Conservation (phyloP, 2,113 vertebrate genomes). For the Eurypyga helias region DNA sequence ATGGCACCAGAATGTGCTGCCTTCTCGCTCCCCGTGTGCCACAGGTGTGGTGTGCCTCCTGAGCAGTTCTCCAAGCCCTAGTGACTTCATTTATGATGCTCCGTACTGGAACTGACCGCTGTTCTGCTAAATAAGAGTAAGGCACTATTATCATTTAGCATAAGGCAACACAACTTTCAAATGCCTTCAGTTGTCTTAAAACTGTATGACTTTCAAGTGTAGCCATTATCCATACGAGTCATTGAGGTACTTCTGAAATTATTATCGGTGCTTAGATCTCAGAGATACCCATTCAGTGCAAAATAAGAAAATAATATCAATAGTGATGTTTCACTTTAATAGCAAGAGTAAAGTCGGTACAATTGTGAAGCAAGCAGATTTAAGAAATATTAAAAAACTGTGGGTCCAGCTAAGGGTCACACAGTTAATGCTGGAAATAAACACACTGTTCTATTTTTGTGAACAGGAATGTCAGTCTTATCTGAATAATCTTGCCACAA, state of each 20-base stretch:
- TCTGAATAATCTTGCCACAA: slow-evolving; percentile 24
- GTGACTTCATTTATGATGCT: neutral
- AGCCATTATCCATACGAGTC: neutral
- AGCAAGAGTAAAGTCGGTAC: neutral
- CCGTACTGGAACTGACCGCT: neutral
- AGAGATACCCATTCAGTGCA: neutral
- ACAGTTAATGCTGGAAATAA: slow-evolving; percentile 39
- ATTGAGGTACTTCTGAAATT: neutral
- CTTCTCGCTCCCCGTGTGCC: neutral
- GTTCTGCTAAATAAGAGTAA: neutral
- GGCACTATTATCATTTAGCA: neutral
- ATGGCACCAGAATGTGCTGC: neutral
- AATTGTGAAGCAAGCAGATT: neutral
- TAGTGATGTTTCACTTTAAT: neutral
- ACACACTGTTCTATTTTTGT: slow-evolving; percentile 18
- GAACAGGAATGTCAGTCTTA: slow-evolving; percentile 25
- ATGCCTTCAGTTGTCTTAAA: neutral
- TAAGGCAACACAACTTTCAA: neutral
- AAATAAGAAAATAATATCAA: neutral
- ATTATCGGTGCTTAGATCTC: neutral
- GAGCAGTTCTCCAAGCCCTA: neutral
- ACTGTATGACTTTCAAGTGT: neutral
- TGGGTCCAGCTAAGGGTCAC: slow-evolving; percentile 11
- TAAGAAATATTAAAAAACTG: neutral
- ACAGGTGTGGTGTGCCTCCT: neutral